Base-by-base conservation (phyloP, 2,888 invertebrate species). In the Pedicia rivosa region DNA sequence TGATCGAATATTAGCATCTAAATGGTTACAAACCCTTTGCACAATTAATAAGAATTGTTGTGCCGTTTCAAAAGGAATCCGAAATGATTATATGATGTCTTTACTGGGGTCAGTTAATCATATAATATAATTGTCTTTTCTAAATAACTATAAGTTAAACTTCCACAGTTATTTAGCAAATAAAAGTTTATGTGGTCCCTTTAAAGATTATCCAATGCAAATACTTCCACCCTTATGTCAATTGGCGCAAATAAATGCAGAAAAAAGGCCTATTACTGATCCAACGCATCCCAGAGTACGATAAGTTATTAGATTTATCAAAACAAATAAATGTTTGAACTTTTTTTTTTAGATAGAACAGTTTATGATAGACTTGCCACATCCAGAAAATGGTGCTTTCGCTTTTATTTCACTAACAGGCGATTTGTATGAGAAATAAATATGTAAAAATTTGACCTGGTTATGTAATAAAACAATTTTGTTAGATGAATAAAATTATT, bases 41-140 rank as follows among this genome's bases (percentile, higher is more conserved):
- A 56, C 62, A 5, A 56, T 68, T 16, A 53, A 58, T 13, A 57
- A 57, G 9, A 48, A 49, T 2, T 44, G 53, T 3, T 68, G 69
- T 46, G 56, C 62, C 1, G 55, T 57, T 26, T 64, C 67, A 63
- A 64, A 65, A 44, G 64, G 62, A 3, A 55, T 68, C n/a, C 52
- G 68, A 13, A 69, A 70, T 45, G 68, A 70, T 47, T 70, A 70
- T 45, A 64, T 65, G 44, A 65, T 66, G 56, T 60, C 64, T 2
- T 48, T 69, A 2, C 46, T 65, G 37, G 65, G 65, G 59, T 64
- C 48, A 44, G 46, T 38, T 27, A 25, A 12, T n/a, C n/a, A n/a
- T n/a, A n/a, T n/a, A 35, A 29, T 22, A 34, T 24, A 25, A 22
- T 19, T 13, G 12, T 20, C 12, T 14, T 20, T 5, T 10, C 8